These are phyloP conservation scores for Phataginus tricuspis DNA, from an alignment of 2,797 vertebrate genomes.

Conservation along the genomic window DNA sequence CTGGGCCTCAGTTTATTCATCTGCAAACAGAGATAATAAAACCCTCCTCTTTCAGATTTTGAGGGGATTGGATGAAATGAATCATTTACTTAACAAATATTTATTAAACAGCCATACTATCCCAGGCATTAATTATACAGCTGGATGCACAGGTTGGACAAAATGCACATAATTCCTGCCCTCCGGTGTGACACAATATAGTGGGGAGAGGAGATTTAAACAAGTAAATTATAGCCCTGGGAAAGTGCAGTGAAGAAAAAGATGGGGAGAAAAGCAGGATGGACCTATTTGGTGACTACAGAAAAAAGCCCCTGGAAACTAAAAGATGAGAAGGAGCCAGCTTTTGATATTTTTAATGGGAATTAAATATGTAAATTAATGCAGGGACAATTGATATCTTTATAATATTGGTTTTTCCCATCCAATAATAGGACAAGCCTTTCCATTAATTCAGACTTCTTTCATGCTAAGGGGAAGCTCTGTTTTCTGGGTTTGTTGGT, in stretches of 20 bases:
- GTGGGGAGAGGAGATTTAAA: neutral
- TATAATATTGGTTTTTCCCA: neutral
- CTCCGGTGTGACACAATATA: neutral
- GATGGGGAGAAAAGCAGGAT: neutral
- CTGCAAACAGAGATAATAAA: neutral
- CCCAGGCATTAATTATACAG: neutral
- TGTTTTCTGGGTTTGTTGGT: neutral
- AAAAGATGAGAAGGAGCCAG: neutral
- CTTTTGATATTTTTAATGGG: neutral
- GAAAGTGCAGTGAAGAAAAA: neutral
- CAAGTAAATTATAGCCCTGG: neutral
- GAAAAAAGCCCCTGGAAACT: neutral
- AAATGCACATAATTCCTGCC: neutral
- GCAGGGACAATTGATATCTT: neutral
- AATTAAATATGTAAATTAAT: neutral
- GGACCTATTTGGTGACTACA: neutral
- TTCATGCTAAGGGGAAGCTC: neutral
- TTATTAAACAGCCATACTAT: neutral
- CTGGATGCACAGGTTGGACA: neutral
- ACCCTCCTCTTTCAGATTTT: neutral
- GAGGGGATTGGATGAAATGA: neutral
- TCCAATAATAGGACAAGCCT: neutral
- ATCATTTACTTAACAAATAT: neutral
- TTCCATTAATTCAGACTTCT: neutral
- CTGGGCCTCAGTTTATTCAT: neutral